phyloP scores from a whole-genome alignment of 2,888 invertebrate genomes.

The Caenorhabditis uteleia region DNA sequence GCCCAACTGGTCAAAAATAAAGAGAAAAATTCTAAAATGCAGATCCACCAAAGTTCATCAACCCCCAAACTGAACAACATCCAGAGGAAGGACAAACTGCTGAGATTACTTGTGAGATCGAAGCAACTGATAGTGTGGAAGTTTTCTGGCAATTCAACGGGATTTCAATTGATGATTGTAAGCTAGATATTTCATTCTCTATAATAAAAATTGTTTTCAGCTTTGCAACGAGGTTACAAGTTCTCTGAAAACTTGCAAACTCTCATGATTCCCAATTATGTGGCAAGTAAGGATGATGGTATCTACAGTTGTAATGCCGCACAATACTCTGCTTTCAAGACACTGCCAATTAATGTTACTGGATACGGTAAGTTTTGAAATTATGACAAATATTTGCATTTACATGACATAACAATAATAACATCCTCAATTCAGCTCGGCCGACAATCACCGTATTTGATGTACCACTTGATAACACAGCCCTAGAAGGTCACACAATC shows the following conservation, averaged over 20 bases:
- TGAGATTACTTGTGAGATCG: constrained; percentile 53
- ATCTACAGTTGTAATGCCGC: constrained; percentile 59
- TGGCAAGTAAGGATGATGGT: constrained; percentile 56
- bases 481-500: constrained; percentile 54
- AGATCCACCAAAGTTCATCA: constrained; percentile 57
- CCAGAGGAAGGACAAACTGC: constrained; percentile 58
- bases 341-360: constrained; percentile 49
- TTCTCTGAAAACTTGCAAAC: constrained; percentile 57
- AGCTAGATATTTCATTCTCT: constrained; percentile 10
- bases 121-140: constrained; percentile 43
- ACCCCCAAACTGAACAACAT: constrained; percentile 49
- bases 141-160: constrained; percentile 61
- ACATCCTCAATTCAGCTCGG: constrained; percentile 41
- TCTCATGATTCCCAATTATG: constrained; percentile 53
- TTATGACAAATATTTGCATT: background rate
- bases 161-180: constrained; percentile 50
- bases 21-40: constrained; percentile 8
- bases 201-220: constrained; percentile 31
- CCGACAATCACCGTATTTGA: constrained; percentile 61
- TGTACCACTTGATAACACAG: constrained; percentile 44
- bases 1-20: no score
- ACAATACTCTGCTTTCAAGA: constrained; percentile 55
- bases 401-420: background rate
- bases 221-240: constrained; percentile 51
- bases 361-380: constrained; percentile 49